Conservation (phyloP, 2,888 invertebrate genomes). For the Protodeltote pygarga region DNA sequence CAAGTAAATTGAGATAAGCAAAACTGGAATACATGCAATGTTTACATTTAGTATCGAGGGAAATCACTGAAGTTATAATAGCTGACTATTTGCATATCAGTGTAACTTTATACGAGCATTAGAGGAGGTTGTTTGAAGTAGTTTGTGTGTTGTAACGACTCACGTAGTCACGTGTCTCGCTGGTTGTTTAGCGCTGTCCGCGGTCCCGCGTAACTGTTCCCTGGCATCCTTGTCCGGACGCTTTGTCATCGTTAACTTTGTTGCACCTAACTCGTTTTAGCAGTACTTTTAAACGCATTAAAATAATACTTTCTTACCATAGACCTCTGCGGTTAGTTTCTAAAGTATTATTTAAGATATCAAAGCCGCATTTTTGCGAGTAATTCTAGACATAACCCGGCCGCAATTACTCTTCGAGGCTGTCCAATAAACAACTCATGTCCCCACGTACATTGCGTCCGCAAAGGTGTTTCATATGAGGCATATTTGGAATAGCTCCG, state of each 20-base stretch:
- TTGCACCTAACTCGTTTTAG: conserved; percentile 37
- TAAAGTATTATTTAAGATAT: conserved; percentile 16
- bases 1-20: too few species aligned
- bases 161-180: conserved; percentile 25
- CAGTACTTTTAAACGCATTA: conserved; percentile 25
- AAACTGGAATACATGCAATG: conserved; percentile 31
- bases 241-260: conserved; percentile 39
- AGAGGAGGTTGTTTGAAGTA: conserved; percentile 10
- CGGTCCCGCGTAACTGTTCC: conserved; percentile 38
- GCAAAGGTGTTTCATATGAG: conserved; percentile 64
- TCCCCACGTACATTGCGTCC: conserved; percentile 46
- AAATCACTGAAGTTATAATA: conserved; percentile 40
- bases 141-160: too few species aligned
- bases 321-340: conserved; percentile 1
- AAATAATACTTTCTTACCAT: conserved; percentile 16
- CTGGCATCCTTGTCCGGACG: conserved; percentile 18
- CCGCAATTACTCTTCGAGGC: conserved; percentile 46
- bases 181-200: conserved; percentile 11
- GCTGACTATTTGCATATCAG: conserved; percentile 31
- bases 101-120: conserved; percentile 43
- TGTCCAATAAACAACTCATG: conserved; percentile 53
- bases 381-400: conserved; percentile 46
- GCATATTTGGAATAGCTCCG: conserved; percentile 70
- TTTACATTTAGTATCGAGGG: conserved; percentile 30
- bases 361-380: conserved; percentile 35